Evolutionary conservation across 1,140 invertebrate species (phyloP).

Genomic region (Pseudomyrmex dendroicus): DNA sequence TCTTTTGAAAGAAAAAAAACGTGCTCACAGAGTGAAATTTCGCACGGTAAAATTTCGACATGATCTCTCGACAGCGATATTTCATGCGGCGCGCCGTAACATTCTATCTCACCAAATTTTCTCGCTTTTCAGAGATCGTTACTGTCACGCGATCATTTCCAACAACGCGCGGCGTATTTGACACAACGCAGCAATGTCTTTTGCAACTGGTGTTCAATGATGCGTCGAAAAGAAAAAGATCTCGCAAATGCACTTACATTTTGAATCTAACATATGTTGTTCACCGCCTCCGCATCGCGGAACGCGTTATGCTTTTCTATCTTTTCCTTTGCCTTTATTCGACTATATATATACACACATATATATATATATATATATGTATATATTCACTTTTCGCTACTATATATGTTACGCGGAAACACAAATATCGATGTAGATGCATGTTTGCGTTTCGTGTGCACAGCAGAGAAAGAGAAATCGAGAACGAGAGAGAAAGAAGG

Average conservation of each 20-base stretch:
- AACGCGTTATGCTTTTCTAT: constrained; percentile 15
- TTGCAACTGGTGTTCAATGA: constrained; percentile 75
- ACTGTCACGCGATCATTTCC: constrained; percentile 51
- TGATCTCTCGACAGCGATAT: constrained; percentile 24
- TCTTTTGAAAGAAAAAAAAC: neutral
- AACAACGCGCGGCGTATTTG: constrained; percentile 48
- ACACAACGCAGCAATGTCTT: constrained; percentile 50
- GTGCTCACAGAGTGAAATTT: constrained; percentile 5
- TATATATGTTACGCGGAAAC: neutral
- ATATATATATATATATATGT: too few relatives aligned
- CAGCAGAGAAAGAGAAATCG: constrained; percentile 34
- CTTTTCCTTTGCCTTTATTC: neutral
- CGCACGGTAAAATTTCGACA: neutral
- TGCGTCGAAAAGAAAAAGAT: constrained; percentile 66
- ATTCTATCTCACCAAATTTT: constrained; percentile 51
- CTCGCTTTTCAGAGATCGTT: constrained; percentile 53
- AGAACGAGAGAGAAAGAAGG: constrained; percentile 47
- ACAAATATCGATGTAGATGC: neutral
- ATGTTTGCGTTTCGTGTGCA: neutral
- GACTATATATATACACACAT: too few relatives aligned
- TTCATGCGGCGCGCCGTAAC: constrained; percentile 16
- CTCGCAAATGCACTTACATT: constrained; percentile 73
- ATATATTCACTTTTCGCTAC: neutral
- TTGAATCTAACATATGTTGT: constrained; percentile 72
- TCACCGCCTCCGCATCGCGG: constrained; percentile 51